Evolutionary conservation across 2,888 invertebrate genomes (phyloP).

Genomic region (Thecocarcelia acutangulata): DNA sequence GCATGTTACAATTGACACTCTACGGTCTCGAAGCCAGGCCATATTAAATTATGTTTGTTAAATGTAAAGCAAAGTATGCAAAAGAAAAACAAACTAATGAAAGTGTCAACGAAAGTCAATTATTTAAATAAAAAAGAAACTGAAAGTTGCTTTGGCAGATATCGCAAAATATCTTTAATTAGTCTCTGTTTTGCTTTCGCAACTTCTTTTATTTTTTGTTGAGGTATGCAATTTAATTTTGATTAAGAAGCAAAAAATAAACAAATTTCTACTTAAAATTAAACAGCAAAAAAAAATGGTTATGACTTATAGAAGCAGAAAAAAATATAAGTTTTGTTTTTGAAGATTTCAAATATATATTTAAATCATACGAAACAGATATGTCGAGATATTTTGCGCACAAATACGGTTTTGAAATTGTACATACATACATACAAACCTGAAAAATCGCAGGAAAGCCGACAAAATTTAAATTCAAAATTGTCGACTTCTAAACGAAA

Average conservation of each 20-base stretch:
- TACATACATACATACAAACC: no score
- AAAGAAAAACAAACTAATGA: conserved; percentile 26
- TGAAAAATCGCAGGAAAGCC: no score
- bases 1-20: conserved; percentile 14
- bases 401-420: no score
- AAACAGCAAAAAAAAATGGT: not conserved
- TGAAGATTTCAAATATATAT: no score
- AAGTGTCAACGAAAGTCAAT: conserved; percentile 68
- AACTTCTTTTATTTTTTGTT: conserved; percentile 28
- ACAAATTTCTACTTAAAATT: not conserved
- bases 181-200: not conserved
- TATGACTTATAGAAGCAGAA: not conserved
- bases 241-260: not conserved
- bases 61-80: conserved; percentile 18
- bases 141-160: conserved; percentile 56
- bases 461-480: no score
- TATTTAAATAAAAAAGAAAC: conserved; percentile 66
- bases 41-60: conserved; percentile 30
- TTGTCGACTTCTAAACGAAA: no score
- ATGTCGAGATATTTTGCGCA: no score
- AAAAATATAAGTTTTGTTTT: no score
- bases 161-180: conserved; percentile 27
- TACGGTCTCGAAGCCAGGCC: conserved; percentile 12
- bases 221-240: conserved; percentile 24
- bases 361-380: no score